Percentiles rank a stretch among this genome's conserved stretches.
Conservation (phyloP, 2,797 vertebrate genomes). For the Poecilia wingei region DNA sequence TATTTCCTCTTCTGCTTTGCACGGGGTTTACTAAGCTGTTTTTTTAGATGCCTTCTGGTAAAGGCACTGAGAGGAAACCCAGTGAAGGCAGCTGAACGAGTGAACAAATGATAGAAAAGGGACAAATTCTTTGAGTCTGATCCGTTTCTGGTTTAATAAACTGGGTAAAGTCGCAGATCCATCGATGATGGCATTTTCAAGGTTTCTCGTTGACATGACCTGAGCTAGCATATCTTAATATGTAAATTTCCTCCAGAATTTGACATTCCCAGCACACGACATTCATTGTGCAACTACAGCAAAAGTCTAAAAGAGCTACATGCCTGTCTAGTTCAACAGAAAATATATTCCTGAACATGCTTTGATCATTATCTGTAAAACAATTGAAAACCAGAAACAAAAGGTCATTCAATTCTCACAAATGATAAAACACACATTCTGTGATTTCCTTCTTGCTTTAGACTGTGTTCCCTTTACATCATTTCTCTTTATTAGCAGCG, state of each 20-base stretch:
- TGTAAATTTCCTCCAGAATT: background rate
- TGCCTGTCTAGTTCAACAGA: conserved; percentile 21
- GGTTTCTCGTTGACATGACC: conserved; percentile 14
- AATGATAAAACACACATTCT: background rate
- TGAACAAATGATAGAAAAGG: conserved; percentile 54
- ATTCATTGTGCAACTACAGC: background rate
- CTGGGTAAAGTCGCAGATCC: conserved; percentile 5
- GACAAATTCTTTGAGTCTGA: conserved; percentile 43
- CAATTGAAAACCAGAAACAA: conserved; percentile 10
- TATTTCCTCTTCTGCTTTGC: conserved; percentile 51
- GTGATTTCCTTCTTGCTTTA: background rate
- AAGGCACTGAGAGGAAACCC: conserved; percentile 60
- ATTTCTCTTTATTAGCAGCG: background rate
- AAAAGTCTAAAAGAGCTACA: conserved; percentile 1
- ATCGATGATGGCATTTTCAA: conserved; percentile 11
- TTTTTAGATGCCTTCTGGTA: conserved; percentile 70
- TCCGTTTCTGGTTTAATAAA: conserved; percentile 20
- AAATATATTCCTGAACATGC: conserved; percentile 9
- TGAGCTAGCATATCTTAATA: background rate
- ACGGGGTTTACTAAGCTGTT: conserved; percentile 44
- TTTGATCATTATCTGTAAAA: background rate
- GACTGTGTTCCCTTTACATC: background rate
- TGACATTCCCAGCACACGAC: background rate
- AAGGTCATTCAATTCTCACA: conserved; percentile 5
- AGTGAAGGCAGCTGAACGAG: conserved; percentile 36